Percentiles rank a stretch among this genome's conserved stretches.
These are phyloP conservation scores for Heterohyrax brucei DNA, from an alignment of 2,797 vertebrate genomes.

Conservation along the genomic window DNA sequence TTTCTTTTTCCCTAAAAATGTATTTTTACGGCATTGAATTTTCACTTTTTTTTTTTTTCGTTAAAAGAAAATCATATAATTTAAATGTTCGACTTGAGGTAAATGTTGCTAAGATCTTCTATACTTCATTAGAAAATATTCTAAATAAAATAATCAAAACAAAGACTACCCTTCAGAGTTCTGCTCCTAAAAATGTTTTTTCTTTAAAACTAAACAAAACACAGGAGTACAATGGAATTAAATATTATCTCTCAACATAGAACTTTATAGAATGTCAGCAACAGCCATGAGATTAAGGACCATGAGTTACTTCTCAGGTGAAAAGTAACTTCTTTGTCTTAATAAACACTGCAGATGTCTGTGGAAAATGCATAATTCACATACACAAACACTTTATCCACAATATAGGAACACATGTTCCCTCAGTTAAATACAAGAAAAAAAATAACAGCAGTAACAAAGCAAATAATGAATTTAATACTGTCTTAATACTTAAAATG, in stretches of 20 bases:
- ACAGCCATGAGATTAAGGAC: background rate
- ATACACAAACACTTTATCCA: slow-evolving; percentile 20
- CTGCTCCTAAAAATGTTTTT: background rate
- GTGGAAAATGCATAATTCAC: background rate
- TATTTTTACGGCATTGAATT: background rate
- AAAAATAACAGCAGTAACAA: slow-evolving; percentile 17
- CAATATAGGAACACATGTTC: background rate
- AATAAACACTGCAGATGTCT: background rate
- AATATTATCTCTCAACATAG: background rate
- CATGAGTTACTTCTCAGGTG: background rate
- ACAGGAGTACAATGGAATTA: background rate
- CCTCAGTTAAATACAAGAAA: background rate
- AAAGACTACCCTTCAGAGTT: background rate
- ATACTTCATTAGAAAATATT: background rate
- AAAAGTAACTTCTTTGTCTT: background rate
- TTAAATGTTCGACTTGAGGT: background rate
- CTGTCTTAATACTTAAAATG: too few relatives aligned
- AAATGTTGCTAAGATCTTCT: background rate
- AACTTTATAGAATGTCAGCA: background rate
- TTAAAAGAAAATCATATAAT: background rate
- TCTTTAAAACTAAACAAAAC: background rate
- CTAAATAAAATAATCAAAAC: background rate
- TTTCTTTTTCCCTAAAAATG: background rate
- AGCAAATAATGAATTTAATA: background rate
- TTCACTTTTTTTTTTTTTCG: background rate